A percentile compares a stretch with the other conserved stretches of the same genome.
Evolutionary conservation across 1,140 invertebrate genomes (phyloP).

Genomic region (Mactra quadrangularis): DNA sequence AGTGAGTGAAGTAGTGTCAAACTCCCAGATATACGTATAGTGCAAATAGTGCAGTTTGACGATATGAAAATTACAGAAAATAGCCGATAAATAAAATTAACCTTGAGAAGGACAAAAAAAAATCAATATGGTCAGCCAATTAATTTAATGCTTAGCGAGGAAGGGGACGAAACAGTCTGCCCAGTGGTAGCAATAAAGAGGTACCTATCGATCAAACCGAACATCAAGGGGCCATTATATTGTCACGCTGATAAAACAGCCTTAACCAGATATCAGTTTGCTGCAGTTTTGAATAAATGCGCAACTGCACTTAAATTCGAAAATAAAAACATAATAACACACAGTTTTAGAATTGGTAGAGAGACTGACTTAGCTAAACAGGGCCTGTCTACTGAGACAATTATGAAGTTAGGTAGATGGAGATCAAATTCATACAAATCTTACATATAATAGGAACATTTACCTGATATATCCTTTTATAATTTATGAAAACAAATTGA

Average conservation of each 20-base stretch:
- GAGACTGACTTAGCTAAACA: constrained; percentile 5
- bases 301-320: no score
- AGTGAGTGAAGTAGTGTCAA: constrained; percentile 36
- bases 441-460: no score
- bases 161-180: background rate
- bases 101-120: constrained; percentile 4
- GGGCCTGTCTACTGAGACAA: background rate
- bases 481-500: no score
- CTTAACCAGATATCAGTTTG: no score
- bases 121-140: constrained; percentile 20
- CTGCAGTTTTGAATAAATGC: no score
- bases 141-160: constrained; percentile 1
- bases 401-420: no score
- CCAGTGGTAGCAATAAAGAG: background rate
- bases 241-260: constrained; percentile 18
- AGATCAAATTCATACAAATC: no score
- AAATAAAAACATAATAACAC: constrained; percentile 1
- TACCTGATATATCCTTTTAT: no score
- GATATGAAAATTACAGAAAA: background rate
- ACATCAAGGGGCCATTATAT: constrained; percentile 1
- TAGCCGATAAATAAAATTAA: background rate
- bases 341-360: constrained; percentile 29
- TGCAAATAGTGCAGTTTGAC: no score
- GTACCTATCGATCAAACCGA: background rate
- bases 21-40: background rate